phyloP scores from a whole-genome alignment of 2,888 invertebrate species.

The Theodoxus fluviatilis region DNA sequence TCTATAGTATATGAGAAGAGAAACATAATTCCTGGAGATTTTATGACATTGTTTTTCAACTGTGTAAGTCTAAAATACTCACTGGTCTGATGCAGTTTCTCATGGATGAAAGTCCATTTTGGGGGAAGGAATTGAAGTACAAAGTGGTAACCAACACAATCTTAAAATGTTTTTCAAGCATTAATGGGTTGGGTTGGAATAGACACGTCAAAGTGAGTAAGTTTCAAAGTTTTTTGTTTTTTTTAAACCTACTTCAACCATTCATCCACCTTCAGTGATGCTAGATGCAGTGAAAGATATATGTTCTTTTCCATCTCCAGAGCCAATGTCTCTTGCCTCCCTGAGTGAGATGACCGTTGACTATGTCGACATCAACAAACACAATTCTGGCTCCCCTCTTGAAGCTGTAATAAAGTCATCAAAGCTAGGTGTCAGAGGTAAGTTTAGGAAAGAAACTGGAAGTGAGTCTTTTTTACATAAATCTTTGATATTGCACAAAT shows the following conservation, averaged over 20 bases:
- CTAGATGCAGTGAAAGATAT: too few relatives aligned
- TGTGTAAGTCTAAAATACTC: too few relatives aligned
- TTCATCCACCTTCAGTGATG: too few relatives aligned
- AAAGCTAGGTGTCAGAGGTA: slow-evolving; percentile 61
- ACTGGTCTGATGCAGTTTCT: too few relatives aligned
- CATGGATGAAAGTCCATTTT: too few relatives aligned
- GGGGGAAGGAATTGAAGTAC: too few relatives aligned
- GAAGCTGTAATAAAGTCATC: slow-evolving; percentile 61
- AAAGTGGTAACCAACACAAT: too few relatives aligned
- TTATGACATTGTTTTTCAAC: slow-evolving; percentile 7
- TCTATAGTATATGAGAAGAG: too few relatives aligned
- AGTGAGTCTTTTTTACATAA: background rate
- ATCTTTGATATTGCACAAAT: background rate
- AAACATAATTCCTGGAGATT: slow-evolving; percentile 1
- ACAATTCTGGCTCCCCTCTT: slow-evolving; percentile 50
- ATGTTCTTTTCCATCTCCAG: slow-evolving; percentile 20
- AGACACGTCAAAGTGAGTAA: too few relatives aligned
- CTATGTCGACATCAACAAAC: slow-evolving; percentile 42
- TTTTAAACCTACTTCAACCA: too few relatives aligned
- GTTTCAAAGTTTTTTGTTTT: background rate
- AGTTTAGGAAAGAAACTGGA: background rate
- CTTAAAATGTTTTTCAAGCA: too few relatives aligned
- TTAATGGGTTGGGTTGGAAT: too few relatives aligned
- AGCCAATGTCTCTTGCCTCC: slow-evolving; percentile 32
- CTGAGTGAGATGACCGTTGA: slow-evolving; percentile 46